phyloP scores from a whole-genome alignment of 2,113 vertebrate genomes.

The Paralichthys olivaceus region DNA sequence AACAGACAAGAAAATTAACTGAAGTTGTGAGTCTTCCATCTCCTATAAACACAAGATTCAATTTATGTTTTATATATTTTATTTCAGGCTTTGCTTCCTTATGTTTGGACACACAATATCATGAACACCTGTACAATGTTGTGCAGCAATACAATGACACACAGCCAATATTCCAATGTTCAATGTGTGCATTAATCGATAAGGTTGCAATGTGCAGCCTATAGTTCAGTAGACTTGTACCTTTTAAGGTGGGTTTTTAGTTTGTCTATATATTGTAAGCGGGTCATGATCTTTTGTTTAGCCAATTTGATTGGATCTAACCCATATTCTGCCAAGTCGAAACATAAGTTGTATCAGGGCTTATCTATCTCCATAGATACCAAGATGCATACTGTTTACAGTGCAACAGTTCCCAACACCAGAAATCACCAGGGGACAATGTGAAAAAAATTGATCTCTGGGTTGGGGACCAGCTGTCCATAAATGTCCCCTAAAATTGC shows the following conservation, averaged over 20 bases:
- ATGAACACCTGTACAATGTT: background rate
- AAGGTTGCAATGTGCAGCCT: background rate
- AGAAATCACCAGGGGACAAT: too few species aligned
- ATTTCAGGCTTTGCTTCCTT: slow-evolving; percentile 4
- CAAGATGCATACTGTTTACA: too few species aligned
- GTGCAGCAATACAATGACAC: background rate
- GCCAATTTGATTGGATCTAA: too few species aligned
- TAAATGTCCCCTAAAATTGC: too few species aligned
- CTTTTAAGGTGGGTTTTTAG: background rate
- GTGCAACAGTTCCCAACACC: too few species aligned
- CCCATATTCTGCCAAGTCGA: too few species aligned
- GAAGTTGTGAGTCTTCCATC: slow-evolving; percentile 14
- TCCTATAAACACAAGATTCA: background rate
- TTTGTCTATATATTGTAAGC: background rate
- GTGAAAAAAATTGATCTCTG: too few species aligned
- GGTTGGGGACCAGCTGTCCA: too few species aligned
- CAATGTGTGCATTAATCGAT: background rate
- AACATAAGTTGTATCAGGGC: too few species aligned
- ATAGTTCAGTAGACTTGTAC: background rate
- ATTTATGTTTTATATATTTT: background rate
- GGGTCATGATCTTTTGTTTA: background rate
- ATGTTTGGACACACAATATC: background rate
- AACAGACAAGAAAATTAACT: background rate
- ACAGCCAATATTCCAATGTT: background rate
- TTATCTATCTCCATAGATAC: too few species aligned